These are phyloP conservation scores for Dione vanillae DNA, from an alignment of 2,888 invertebrate genomes.

Conservation along the genomic window DNA sequence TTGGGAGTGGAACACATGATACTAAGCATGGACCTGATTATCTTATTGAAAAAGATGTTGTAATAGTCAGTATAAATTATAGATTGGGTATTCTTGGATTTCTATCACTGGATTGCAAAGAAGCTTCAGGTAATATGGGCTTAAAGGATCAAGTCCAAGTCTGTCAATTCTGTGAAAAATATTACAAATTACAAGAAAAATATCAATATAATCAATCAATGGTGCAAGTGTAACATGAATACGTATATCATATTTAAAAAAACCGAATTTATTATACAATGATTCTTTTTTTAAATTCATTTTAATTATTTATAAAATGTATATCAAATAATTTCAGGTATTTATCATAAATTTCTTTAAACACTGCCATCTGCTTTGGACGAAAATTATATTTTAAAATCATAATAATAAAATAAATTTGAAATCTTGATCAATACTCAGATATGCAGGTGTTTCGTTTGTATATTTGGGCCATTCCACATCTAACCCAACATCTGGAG, in stretches of 20 bases:
- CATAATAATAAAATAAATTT: too few species aligned
- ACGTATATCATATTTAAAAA: not conserved
- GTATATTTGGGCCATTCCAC: too few species aligned
- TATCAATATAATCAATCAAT: not conserved
- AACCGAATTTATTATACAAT: conserved; percentile 5
- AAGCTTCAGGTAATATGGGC: conserved; percentile 80
- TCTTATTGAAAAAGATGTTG: conserved; percentile 71
- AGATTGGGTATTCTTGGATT: conserved; percentile 77
- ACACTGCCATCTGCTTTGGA: conserved; percentile 56
- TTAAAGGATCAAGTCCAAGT: conserved; percentile 81
- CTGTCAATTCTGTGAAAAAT: conserved; percentile 63
- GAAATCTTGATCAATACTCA: conserved; percentile 54
- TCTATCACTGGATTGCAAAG: conserved; percentile 67
- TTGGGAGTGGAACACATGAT: conserved; percentile 73
- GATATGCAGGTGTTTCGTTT: too few species aligned
- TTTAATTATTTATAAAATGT: conserved; percentile 1
- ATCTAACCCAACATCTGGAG: conserved; percentile 45
- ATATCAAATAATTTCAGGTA: conserved; percentile 51
- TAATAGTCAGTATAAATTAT: conserved; percentile 75
- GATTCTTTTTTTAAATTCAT: not conserved
- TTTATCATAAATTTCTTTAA: conserved; percentile 56
- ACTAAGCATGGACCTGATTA: conserved; percentile 71
- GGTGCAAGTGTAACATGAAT: not conserved
- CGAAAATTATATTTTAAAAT: conserved; percentile 52
- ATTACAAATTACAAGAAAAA: conserved; percentile 39